Evolutionary conservation across 2,888 invertebrate genomes (phyloP), one percentile per base, ranked within the genome.

Genomic region (Isotomurus palustris): DNA sequence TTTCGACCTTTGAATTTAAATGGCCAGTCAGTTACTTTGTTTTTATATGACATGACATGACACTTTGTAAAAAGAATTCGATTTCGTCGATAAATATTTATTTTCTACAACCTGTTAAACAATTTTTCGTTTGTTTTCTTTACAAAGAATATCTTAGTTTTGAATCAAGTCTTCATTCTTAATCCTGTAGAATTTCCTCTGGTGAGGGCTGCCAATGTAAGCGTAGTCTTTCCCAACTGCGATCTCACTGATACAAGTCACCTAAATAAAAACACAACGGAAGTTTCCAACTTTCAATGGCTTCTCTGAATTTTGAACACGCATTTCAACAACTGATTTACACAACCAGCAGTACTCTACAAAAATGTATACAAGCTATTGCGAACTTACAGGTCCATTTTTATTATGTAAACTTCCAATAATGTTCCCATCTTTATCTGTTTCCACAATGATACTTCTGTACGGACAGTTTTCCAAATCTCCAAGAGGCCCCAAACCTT

Each of bases 341-440:
- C 8, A 32, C 8, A 32, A 32, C 32, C 8, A 32, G 32, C 1
- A 84, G 25, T 22, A 24, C 22, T 22, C 25, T 44, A 8, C 19
- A 40, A 6, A 8, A 22, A 44, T 22, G 32, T 22, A 22, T 22
- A 22, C 22, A 19, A 44, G 22, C 10, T 74, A n/a, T n/a, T n/a
- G n/a, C n/a, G n/a, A 73, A 0, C 65, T 53, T 1, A 84, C 70
- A n/a, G 79, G 78, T 29, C 77, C 77, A 71, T 86, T 83, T 0
- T 79, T 79, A 43, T 82, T 81, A 71, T 84, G 84, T 62, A 86
- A 79, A 3, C 83, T 81, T 24, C 85, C 84, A 3, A 87, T 73
- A 62, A 90, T 81, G 60, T 85, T 83, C 17, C 90, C 91, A 68
- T 80, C 79, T 79, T 82, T 83, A 72, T 87, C 83, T 1, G 88